Base-by-base conservation (phyloP, 1,140 invertebrate species). In the Drosophila oshimai region DNA sequence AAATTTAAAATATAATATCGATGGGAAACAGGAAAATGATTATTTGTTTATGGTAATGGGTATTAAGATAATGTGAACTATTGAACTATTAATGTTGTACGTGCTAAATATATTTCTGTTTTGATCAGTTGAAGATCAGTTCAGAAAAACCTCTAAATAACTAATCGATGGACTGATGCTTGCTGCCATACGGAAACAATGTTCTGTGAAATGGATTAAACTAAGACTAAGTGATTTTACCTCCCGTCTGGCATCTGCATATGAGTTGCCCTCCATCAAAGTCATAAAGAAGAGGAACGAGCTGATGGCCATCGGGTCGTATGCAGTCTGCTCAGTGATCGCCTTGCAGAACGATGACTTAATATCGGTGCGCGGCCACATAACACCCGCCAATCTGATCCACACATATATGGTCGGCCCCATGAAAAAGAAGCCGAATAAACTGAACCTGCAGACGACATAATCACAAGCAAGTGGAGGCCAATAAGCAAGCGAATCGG, bases 201-300 rank as follows among this genome's bases (percentile, higher is more conserved):
- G 54, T n/a, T 29, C 10, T 29, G 15, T 22, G 18, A 7, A 41
- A 6, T 12, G 37, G 9, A 6, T 37, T 31, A 33, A 26, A 12
- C 24, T 13, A 34, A 49, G 2, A 26, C 13, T 13, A n/a, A 31
- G 36, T 46, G 22, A 60, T 46, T 24, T 51, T 15, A 94, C 93
- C 92, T 95, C 94, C 51, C 92, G 84, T 15, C 91, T 79, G 39
- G 93, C 93, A 64, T 92, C 91, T 13, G 92, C 90, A 37, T 92
- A 71, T 13, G 92, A 91, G 78, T 93, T 93, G 31, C 93, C 92
- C 91, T 95, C 94, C 36, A 95, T 86, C 12, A 95, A 62, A 53
- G 91, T 93, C 91, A 95, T 94, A 18, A 92, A 92, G 90, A 94
- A 94, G 79, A 94, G 94, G 75, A 95, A 95, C 51, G 93, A 93